Evolutionary conservation across 2,888 invertebrate species (phyloP).

Genomic region (Lypha dubia): DNA sequence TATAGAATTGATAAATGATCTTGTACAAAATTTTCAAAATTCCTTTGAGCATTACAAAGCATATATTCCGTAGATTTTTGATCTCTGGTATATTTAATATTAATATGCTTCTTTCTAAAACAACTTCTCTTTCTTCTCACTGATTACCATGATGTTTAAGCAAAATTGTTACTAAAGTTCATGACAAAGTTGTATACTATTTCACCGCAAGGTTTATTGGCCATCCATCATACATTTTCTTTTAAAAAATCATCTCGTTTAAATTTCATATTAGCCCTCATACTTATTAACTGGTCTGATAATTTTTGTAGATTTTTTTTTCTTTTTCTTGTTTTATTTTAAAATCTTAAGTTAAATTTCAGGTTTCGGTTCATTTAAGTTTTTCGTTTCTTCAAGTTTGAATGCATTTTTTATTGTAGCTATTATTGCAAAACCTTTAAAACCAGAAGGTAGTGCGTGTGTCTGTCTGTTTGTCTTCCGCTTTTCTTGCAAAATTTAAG

Average conservation of each 20-base stretch:
- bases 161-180: neutral
- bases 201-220: constrained; percentile 1
- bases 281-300: constrained; percentile 16
- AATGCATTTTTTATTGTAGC: constrained; percentile 11
- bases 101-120: neutral
- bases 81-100: neutral
- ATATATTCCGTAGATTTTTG: neutral
- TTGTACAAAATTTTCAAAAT: no score
- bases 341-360: constrained; percentile 1
- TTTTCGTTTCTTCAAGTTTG: constrained; percentile 23
- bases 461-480: constrained; percentile 56
- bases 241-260: neutral
- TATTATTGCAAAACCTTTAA: constrained; percentile 35
- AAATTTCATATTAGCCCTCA: neutral
- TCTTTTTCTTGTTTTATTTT: neutral
- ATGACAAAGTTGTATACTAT: neutral
- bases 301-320: neutral
- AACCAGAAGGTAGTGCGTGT: constrained; percentile 20
- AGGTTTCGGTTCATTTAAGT: constrained; percentile 34
- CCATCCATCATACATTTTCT: constrained; percentile 3
- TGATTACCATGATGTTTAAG: neutral
- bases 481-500: constrained; percentile 29
- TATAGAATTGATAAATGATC: no score
- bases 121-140: neutral
- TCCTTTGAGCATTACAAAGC: no score